Base-by-base conservation (phyloP, 1,140 invertebrate genomes). In the Panulirus ornatus region DNA sequence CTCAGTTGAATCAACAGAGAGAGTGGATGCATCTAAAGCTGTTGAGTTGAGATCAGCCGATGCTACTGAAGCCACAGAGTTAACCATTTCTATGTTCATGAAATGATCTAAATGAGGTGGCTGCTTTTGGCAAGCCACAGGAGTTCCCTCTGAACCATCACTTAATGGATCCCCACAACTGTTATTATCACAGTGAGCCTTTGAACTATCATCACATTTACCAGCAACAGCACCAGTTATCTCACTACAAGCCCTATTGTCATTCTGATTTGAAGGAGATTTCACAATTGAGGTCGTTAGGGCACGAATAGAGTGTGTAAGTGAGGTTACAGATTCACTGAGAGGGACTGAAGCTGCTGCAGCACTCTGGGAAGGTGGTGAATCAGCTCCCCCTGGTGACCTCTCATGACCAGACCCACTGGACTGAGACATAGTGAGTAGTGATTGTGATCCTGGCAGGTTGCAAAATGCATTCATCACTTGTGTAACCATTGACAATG, bases 391-490 rank as follows among this genome's bases (percentile, higher is more conserved):
- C 1, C 90, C 89, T 27, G 79, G 84, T 19, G 90, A 88, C 70
- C 84, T 79, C 44, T 90, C 84, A 16, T 85, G 75, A 36, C 84
- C 91, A 11, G 89, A 91, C 16, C 86, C 90, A 58, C 89, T 92
- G 16, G 91, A 92, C 82, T 92, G 91, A 19, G 89, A 91, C 89
- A 92, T 91, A 6, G 90, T 91, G 22, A 92, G 66, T 1, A 92
- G 73, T 16, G 91, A 84, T 58, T 92, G 91, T 40, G 91, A 92
- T 11, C 84, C 91, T n/a, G 91, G 91, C 27, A 92, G 91, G 47
- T 92, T 88, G 63, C 91, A 92, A 75, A 92, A 92, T 16, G 91
- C 91, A 82, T 92, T 92, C 91, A 92, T 92, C 47, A 92, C 91
- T 38, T 92, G 89, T 38, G 89, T 92, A 19, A 92, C 91, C 89